Evolutionary conservation across 2,113 vertebrate genomes (phyloP).

Genomic region (Chamaea fasciata): DNA sequence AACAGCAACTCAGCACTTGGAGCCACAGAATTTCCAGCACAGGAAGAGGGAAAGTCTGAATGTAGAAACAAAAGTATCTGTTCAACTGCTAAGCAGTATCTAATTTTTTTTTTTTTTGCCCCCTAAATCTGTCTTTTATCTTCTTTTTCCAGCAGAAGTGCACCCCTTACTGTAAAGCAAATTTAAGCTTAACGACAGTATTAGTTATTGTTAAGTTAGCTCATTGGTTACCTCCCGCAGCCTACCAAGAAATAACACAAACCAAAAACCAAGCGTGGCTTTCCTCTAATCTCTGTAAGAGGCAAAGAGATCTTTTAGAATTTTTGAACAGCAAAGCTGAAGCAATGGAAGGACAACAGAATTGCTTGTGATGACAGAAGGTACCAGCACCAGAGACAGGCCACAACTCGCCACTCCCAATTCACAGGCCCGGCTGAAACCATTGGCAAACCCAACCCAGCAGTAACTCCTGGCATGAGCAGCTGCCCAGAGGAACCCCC

Average conservation of each 20-base stretch:
- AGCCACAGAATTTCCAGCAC: not conserved
- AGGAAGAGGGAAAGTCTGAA: not conserved
- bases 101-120: not conserved
- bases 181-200: not conserved
- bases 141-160: not conserved
- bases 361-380: not conserved
- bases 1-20: not conserved
- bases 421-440: not conserved
- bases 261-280: not conserved
- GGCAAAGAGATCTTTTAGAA: not conserved
- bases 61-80: not conserved
- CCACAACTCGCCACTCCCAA: not conserved
- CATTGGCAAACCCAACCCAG: not conserved
- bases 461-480: rapidly evolving
- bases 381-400: not conserved
- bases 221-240: not conserved
- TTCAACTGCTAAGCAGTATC: not conserved
- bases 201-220: too few species aligned
- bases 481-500: not conserved
- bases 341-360: not conserved
- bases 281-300: not conserved
- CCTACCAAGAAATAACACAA: not conserved
- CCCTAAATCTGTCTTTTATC: not conserved
- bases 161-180: not conserved
- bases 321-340: not conserved